Conservation (phyloP, 2,797 vertebrate species). For the Benthosema pterotum region DNA sequence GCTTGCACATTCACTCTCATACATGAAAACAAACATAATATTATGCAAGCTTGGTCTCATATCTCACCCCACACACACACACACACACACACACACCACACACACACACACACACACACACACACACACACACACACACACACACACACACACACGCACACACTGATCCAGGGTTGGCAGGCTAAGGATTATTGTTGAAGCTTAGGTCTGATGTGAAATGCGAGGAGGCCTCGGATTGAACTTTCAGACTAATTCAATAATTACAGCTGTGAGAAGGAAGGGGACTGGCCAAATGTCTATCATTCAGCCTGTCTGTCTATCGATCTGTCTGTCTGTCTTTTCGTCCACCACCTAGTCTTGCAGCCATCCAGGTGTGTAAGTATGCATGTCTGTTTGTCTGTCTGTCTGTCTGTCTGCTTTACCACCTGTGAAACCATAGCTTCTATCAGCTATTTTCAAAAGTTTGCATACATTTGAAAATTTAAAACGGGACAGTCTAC, state of each 20-base stretch:
- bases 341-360: too few species aligned
- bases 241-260: slow-evolving; percentile 98
- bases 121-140: slow-evolving; percentile 11
- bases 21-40: slow-evolving; percentile 58
- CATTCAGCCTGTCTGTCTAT: slow-evolving; percentile 53
- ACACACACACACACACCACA: slow-evolving; percentile 39
- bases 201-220: slow-evolving; percentile 91
- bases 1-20: slow-evolving; percentile 47
- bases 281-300: slow-evolving; percentile 30
- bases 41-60: slow-evolving; percentile 47
- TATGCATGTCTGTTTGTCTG: too few species aligned
- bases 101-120: slow-evolving; percentile 1
- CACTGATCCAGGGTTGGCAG: slow-evolving; percentile 58
- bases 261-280: slow-evolving; percentile 83
- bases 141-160: slow-evolving; percentile 50
- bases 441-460: too few species aligned
- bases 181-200: slow-evolving; percentile 89
- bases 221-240: slow-evolving; percentile 89
- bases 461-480: too few species aligned
- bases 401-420: not conserved
- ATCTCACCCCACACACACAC: slow-evolving; percentile 38
- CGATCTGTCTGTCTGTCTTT: not conserved
- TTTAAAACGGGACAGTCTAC: too few species aligned
- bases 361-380: too few species aligned
- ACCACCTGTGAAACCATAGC: too few species aligned